Conservation (phyloP, 2,888 invertebrate genomes). For the Macrosoma leucophasiata region DNA sequence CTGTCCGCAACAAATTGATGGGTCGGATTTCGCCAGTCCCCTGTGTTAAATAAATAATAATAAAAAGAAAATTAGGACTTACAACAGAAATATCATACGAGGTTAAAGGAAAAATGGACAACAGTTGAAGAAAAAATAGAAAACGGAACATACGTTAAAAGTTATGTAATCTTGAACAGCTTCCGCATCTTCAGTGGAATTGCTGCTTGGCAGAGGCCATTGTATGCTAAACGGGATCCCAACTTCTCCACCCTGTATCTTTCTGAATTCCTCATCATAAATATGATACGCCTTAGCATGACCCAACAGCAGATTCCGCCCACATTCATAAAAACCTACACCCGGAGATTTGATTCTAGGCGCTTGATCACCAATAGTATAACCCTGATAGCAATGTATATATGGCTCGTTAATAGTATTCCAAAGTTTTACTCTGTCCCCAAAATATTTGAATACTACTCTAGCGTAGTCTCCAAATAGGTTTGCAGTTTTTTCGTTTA, state of each 20-base stretch:
- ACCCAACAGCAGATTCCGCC: slow-evolving; percentile 70
- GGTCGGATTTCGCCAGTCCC: too few relatives aligned
- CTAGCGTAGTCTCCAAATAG: slow-evolving; percentile 58
- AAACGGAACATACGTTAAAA: slow-evolving; percentile 26
- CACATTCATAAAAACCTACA: slow-evolving; percentile 72
- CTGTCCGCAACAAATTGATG: too few relatives aligned
- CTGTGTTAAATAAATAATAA: too few relatives aligned
- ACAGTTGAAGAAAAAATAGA: too few relatives aligned
- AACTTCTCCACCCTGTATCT: slow-evolving; percentile 50
- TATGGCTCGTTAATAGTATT: slow-evolving; percentile 80
- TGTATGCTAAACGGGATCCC: slow-evolving; percentile 22
- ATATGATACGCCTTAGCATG: slow-evolving; percentile 76
- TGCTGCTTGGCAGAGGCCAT: slow-evolving; percentile 24
- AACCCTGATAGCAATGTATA: slow-evolving; percentile 39
- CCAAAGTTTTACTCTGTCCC: slow-evolving; percentile 76
- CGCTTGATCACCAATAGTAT: slow-evolving; percentile 38
- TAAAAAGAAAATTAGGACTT: too few relatives aligned
- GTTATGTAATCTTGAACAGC: slow-evolving; percentile 24
- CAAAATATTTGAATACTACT: slow-evolving; percentile 47
- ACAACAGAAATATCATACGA: too few relatives aligned
- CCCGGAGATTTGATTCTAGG: slow-evolving; percentile 41
- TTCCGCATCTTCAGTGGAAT: slow-evolving; percentile 24
- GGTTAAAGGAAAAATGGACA: too few relatives aligned
- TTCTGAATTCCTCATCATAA: slow-evolving; percentile 68
- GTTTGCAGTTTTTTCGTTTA: slow-evolving; percentile 45